Conservation (phyloP, 2,888 invertebrate genomes). For the Cantharis rufa region DNA sequence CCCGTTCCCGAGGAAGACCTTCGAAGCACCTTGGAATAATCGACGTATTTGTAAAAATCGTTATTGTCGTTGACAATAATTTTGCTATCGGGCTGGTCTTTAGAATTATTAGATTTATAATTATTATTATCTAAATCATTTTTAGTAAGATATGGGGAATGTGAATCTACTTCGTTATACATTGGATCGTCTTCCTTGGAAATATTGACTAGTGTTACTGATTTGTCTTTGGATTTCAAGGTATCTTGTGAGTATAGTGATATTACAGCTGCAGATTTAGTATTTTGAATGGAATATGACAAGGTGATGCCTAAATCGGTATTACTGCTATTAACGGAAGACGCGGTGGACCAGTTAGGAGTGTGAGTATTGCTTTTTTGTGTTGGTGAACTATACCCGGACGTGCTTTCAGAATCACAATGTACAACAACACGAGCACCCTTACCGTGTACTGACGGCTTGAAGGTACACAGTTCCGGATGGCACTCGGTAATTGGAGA, state of each 20-base stretch:
- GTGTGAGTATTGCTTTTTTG: constrained; percentile 47
- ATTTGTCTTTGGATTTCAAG: constrained; percentile 48
- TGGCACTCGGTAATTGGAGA: constrained; percentile 50
- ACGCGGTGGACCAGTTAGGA: constrained; percentile 54
- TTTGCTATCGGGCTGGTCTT: constrained; percentile 9
- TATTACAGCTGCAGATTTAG: constrained; percentile 55
- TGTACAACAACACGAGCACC: constrained; percentile 51
- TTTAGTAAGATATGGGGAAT: constrained; percentile 14
- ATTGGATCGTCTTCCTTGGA: constrained; percentile 38
- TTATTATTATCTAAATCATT: constrained; percentile 20
- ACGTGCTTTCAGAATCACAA: constrained; percentile 57
- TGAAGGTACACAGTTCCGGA: constrained; percentile 46
- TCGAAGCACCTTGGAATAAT: constrained; percentile 18
- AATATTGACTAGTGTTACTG: constrained; percentile 55
- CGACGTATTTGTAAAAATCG: constrained; percentile 2
- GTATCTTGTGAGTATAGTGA: constrained; percentile 48
- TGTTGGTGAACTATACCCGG: constrained; percentile 58
- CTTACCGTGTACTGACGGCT: constrained; percentile 49
- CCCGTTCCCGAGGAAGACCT: constrained; percentile 29
- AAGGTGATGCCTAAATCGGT: constrained; percentile 47
- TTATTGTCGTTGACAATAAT: not conserved
- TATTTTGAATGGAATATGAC: constrained; percentile 55
- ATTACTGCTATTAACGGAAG: constrained; percentile 53
- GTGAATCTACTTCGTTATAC: constrained; percentile 16
- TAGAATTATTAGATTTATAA: constrained; percentile 12